Evolutionary conservation across 1,140 invertebrate species (phyloP).

Genomic region (Dendrolimus punctatus): DNA sequence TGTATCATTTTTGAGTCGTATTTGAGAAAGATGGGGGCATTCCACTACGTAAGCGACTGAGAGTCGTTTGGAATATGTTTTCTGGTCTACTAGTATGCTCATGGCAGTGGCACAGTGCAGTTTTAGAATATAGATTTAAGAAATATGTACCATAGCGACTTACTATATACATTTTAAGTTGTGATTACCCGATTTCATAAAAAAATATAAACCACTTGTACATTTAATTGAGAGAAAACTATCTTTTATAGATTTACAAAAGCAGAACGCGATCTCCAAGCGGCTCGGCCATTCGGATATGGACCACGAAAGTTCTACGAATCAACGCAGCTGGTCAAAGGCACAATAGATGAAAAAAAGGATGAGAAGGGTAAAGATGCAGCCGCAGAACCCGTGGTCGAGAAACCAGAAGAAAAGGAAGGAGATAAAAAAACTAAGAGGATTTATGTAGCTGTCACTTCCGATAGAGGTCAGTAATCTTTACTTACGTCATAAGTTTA

Average conservation of each 20-base stretch:
- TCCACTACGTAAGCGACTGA: no score
- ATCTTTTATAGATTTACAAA: conserved; percentile 79
- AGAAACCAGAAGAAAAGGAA: conserved; percentile 20
- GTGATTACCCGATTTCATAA: no score
- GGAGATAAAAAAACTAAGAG: conserved; percentile 73
- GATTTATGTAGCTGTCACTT: conserved; percentile 92
- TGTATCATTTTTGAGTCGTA: no score
- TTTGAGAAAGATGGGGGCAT: no score
- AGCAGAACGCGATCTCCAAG: conserved; percentile 94
- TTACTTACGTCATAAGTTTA: no score
- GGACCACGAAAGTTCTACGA: conserved; percentile 91
- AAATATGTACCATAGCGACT: no score
- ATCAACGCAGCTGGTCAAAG: conserved; percentile 34
- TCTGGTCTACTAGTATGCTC: no score
- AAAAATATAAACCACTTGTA: no score
- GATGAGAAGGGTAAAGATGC: conserved; percentile 79
- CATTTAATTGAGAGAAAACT: background rate
- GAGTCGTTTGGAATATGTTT: no score
- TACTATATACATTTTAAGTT: no score
- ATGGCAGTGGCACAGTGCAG: no score
- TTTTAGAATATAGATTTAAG: no score
- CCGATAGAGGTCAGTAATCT: conserved; percentile 81
- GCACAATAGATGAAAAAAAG: conserved; percentile 18
- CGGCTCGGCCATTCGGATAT: conserved; percentile 90
- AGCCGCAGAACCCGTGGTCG: conserved; percentile 31